Evolutionary conservation across 2,113 vertebrate species (phyloP).

Genomic region (Malurus elegans): DNA sequence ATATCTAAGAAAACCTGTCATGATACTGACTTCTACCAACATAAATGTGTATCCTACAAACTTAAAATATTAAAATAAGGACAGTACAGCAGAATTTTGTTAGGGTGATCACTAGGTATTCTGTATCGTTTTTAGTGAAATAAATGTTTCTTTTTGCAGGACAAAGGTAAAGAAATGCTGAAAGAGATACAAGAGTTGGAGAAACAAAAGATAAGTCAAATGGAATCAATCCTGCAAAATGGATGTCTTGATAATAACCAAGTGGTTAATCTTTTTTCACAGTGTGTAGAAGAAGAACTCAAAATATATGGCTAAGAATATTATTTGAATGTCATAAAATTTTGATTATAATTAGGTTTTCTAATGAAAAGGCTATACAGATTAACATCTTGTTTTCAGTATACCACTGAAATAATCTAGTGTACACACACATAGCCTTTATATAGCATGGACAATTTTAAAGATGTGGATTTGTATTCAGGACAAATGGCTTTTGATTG

Average conservation of each 20-base stretch:
- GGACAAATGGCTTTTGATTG: background rate
- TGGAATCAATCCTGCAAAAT: slow-evolving; percentile 79
- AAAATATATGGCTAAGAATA: slow-evolving; percentile 71
- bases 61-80: background rate
- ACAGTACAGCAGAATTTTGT: background rate
- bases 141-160: slow-evolving; percentile 69
- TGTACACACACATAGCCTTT: too few relatives aligned
- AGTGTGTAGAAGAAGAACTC: slow-evolving; percentile 80
- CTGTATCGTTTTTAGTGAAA: background rate
- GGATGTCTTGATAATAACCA: slow-evolving; percentile 70
- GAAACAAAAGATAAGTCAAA: slow-evolving; percentile 77
- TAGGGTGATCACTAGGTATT: background rate
- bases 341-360: background rate
- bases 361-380: background rate
- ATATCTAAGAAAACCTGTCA: background rate
- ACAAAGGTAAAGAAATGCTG: slow-evolving; percentile 77
- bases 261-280: slow-evolving; percentile 78
- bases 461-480: background rate
- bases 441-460: background rate
- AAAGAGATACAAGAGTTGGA: slow-evolving; percentile 81
- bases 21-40: background rate
- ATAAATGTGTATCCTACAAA: background rate
- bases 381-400: background rate
- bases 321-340: background rate
- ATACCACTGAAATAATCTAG: too few relatives aligned